phyloP scores from a whole-genome alignment of 2,797 vertebrate species.

The Erethizon dorsatum region DNA sequence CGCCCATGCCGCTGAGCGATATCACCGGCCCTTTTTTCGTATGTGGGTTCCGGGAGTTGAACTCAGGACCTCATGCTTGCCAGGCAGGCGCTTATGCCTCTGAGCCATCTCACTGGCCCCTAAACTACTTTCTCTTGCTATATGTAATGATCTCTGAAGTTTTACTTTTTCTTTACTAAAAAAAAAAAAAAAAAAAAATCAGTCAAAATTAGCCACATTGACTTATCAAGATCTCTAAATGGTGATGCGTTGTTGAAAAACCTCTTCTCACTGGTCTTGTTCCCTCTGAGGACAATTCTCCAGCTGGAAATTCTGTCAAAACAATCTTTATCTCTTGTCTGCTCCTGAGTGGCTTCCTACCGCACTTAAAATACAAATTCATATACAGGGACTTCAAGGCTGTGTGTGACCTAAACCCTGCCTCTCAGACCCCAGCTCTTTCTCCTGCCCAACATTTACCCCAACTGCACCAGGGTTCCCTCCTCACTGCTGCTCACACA shows the following conservation, averaged over 20 bases:
- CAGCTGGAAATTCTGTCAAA: not conserved
- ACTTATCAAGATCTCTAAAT: not conserved
- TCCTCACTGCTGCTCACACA: not conserved
- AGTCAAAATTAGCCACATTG: not conserved
- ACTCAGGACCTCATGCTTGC: no score
- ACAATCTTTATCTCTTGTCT: not conserved
- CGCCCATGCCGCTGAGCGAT: no score
- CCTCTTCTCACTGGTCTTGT: constrained; percentile 4
- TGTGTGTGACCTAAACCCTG: not conserved
- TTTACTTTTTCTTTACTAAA: not conserved
- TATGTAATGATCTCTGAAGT: not conserved
- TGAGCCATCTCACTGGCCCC: no score
- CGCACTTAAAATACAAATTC: not conserved
- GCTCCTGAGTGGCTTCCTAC: not conserved
- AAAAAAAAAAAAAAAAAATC: no score
- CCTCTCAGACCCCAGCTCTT: not conserved
- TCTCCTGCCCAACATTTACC: not conserved
- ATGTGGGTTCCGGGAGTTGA: no score
- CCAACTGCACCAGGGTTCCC: no score
- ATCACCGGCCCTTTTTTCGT: no score
- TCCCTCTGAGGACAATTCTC: not conserved
- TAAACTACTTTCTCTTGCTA: constrained; percentile 5
- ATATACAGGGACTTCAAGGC: not conserved
- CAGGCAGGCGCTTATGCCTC: no score
- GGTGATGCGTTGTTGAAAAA: not conserved